phyloP scores from a whole-genome alignment of 2,888 invertebrate species.

The Bruchidius siliquastri region DNA sequence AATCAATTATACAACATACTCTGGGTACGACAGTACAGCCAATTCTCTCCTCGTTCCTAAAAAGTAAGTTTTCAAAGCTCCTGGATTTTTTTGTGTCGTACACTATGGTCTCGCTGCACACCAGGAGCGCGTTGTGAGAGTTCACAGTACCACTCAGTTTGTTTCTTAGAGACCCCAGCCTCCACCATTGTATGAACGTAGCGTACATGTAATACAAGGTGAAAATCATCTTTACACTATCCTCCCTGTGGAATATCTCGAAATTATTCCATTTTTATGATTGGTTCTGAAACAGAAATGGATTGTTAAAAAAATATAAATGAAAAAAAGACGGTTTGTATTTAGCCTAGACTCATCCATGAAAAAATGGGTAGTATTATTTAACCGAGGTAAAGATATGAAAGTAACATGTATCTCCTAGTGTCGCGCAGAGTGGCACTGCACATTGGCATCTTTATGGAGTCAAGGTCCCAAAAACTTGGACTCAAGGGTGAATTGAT shows the following conservation, averaged over 20 bases:
- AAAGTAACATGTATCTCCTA: no score
- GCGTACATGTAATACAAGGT: conserved; percentile 80
- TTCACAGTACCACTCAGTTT: conserved; percentile 56
- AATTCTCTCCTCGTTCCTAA: conserved; percentile 51
- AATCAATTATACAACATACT: conserved; percentile 47
- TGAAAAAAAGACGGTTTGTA: no score
- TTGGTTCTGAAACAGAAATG: neutral
- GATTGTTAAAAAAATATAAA: neutral
- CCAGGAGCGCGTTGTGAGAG: conserved; percentile 41
- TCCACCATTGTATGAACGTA: conserved; percentile 77
- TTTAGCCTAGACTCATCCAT: no score
- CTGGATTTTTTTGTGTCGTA: conserved; percentile 34
- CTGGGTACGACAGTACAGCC: conserved; percentile 56
- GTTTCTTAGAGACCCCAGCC: conserved; percentile 64
- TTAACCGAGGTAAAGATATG: no score
- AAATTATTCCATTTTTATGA: neutral
- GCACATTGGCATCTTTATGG: no score
- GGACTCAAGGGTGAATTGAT: no score
- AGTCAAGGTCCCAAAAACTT: no score
- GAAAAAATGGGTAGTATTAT: no score
- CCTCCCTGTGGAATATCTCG: neutral
- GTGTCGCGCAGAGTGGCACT: no score
- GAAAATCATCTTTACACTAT: conserved; percentile 56
- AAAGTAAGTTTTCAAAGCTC: conserved; percentile 57
- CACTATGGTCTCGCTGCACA: conserved; percentile 36